phyloP scores from a whole-genome alignment of 2,113 vertebrate species.

The Jacana jacana region DNA sequence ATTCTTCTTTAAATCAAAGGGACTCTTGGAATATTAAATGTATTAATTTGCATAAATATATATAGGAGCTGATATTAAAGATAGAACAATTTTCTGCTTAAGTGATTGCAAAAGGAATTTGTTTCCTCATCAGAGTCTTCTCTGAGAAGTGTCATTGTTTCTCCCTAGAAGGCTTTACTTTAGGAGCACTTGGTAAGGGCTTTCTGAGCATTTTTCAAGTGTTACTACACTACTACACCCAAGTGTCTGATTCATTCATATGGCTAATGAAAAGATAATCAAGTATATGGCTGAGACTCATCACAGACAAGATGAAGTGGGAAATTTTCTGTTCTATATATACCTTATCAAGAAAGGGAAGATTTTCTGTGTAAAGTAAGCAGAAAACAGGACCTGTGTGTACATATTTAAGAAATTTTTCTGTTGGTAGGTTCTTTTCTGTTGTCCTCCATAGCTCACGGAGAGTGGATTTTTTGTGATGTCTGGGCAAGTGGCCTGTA shows the following conservation, averaged over 20 bases:
- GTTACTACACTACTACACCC: fast-evolving
- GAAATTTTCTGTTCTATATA: background rate
- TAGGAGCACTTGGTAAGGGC: background rate
- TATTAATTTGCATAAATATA: background rate
- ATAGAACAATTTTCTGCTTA: background rate
- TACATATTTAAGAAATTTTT: background rate
- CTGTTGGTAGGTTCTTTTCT: background rate
- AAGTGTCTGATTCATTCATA: background rate
- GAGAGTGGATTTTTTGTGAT: background rate
- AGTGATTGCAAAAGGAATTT: background rate
- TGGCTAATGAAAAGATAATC: background rate
- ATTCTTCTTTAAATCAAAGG: background rate
- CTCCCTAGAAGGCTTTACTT: background rate
- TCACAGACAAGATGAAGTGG: background rate
- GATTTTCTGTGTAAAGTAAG: background rate
- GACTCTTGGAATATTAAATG: background rate
- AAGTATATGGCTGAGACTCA: background rate
- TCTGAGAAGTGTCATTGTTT: background rate
- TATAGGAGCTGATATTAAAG: background rate
- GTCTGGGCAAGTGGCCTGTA: background rate
- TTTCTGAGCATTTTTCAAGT: background rate
- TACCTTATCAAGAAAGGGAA: background rate
- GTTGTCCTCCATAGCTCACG: background rate
- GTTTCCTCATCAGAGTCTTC: background rate
- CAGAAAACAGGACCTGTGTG: background rate